These are phyloP conservation scores for Polydesmus complanatus DNA, from an alignment of 2,888 invertebrate genomes.

Conservation along the genomic window DNA sequence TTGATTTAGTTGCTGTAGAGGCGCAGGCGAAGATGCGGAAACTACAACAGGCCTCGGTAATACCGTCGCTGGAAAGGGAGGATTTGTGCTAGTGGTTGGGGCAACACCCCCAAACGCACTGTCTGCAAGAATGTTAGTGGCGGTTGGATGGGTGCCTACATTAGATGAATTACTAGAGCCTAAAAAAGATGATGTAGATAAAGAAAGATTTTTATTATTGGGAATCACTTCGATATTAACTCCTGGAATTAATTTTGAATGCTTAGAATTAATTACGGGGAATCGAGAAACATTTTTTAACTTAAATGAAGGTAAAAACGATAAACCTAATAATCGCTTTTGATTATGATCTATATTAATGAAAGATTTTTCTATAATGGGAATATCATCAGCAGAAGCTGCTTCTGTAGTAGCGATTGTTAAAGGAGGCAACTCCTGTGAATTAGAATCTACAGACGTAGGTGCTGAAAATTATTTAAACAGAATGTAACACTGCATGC, in stretches of 20 bases:
- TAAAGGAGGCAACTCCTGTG: constrained; percentile 30
- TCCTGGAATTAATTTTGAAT: too few relatives aligned
- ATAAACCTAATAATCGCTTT: not conserved
- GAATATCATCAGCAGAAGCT: not conserved
- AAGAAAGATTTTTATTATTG: too few relatives aligned
- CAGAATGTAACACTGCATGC: not conserved
- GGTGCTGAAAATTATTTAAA: constrained; percentile 17
- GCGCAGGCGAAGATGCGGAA: not conserved
- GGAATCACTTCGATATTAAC: too few relatives aligned
- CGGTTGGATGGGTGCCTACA: not conserved
- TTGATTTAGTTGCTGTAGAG: not conserved
- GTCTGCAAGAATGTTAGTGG: not conserved
- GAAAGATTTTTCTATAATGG: not conserved
- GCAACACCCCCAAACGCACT: not conserved
- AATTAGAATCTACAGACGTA: constrained; percentile 26
- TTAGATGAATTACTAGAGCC: not conserved
- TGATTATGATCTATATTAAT: not conserved
- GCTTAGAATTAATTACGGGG: not conserved
- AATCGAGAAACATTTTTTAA: not conserved
- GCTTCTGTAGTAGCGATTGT: constrained; percentile 12
- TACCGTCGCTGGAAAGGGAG: not conserved
- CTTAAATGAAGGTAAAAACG: not conserved
- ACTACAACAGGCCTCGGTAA: not conserved
- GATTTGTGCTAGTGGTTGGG: not conserved
- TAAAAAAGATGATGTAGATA: not conserved